A percentile compares a stretch with the other conserved stretches of the same genome.
Conservation (phyloP, 2,797 vertebrate species). For the Crax fasciolata region DNA sequence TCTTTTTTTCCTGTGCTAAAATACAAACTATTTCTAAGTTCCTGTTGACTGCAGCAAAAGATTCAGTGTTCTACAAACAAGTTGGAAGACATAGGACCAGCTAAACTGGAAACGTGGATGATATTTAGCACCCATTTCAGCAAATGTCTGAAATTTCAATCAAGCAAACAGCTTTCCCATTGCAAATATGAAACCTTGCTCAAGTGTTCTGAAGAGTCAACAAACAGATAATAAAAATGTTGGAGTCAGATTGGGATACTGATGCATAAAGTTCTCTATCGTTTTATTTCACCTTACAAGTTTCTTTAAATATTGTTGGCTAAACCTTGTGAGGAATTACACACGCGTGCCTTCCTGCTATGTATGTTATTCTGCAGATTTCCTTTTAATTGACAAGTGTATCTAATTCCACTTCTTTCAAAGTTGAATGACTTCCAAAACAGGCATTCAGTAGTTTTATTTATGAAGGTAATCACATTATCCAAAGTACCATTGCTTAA, state of each 20-base stretch:
- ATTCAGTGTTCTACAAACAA: not conserved
- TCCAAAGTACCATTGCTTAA: not conserved
- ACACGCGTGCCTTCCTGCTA: not conserved
- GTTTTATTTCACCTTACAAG: not conserved
- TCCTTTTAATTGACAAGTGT: not conserved
- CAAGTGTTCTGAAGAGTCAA: not conserved
- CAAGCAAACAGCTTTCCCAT: not conserved
- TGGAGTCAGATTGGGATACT: not conserved
- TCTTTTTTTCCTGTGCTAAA: not conserved
- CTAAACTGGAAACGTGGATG: not conserved
- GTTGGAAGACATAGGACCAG: not conserved
- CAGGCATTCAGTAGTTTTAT: not conserved
- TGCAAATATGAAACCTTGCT: not conserved
- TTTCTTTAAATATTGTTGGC: not conserved
- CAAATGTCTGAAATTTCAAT: not conserved
- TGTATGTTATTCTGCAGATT: not conserved
- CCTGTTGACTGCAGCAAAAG: not conserved
- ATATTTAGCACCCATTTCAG: not conserved
- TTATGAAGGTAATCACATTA: not conserved
- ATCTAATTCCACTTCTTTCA: not conserved
- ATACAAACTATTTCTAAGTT: not conserved
- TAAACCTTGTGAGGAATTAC: not conserved
- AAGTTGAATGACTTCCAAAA: not conserved
- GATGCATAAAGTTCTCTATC: not conserved
- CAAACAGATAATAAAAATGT: not conserved